Evolutionary conservation across 2,113 vertebrate genomes (phyloP).

Genomic region (Cairina moschata): DNA sequence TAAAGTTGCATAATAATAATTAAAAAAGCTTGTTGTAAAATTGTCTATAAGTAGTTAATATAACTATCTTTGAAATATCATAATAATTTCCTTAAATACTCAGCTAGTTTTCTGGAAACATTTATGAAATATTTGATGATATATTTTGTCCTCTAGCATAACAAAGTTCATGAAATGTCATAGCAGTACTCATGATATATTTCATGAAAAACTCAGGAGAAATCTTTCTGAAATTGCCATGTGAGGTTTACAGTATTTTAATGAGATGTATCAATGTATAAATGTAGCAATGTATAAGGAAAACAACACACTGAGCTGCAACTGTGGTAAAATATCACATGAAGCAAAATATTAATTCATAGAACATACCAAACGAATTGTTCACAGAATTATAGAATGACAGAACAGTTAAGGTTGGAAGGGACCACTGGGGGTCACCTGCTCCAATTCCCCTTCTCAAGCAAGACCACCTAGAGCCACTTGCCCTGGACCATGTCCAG

Average conservation of each 20-base stretch:
- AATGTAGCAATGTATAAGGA: neutral
- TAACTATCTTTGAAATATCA: neutral
- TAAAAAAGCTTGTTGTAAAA: neutral
- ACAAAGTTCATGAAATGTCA: slow-evolving; percentile 5
- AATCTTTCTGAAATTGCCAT: slow-evolving; percentile 5
- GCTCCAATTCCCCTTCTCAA: too few species aligned
- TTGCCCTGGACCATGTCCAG: too few species aligned
- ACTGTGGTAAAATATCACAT: neutral
- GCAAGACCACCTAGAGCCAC: too few species aligned
- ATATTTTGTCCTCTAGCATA: neutral
- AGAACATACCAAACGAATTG: neutral
- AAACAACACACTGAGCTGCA: neutral
- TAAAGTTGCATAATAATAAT: neutral
- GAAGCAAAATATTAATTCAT: neutral
- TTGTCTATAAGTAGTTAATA: neutral
- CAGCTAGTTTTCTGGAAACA: neutral
- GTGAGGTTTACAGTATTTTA: slow-evolving; percentile 1
- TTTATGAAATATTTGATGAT: neutral
- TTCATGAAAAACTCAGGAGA: neutral
- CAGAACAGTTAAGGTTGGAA: too few species aligned
- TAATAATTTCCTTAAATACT: neutral
- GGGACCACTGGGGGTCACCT: too few species aligned
- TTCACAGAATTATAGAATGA: too few species aligned
- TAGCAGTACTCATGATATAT: slow-evolving; percentile 4
- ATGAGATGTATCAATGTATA: neutral